phyloP scores from a whole-genome alignment of 2,888 invertebrate genomes.

The Ommatoiulus sabulosus region DNA sequence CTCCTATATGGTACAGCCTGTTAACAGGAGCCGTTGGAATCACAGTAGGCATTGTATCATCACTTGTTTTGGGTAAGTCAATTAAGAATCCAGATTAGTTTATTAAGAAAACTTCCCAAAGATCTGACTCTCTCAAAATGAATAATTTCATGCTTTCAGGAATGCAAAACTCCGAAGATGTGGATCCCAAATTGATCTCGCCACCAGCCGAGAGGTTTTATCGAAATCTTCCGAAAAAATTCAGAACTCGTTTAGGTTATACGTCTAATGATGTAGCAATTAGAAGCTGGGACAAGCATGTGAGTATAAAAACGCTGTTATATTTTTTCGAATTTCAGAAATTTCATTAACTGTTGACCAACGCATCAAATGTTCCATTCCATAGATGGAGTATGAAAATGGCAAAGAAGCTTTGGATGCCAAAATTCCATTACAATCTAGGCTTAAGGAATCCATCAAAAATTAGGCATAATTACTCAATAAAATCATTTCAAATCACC shows the following conservation, averaged over 20 bases:
- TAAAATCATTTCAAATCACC: too few species aligned
- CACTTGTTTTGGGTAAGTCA: neutral
- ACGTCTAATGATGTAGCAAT: neutral
- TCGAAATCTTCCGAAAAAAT: slow-evolving; percentile 47
- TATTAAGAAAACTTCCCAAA: too few species aligned
- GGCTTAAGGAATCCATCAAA: too few species aligned
- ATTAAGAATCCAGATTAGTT: neutral
- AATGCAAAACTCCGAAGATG: neutral
- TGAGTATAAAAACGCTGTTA: neutral
- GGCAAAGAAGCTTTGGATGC: too few species aligned
- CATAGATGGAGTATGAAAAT: too few species aligned
- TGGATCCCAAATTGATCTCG: slow-evolving; percentile 10
- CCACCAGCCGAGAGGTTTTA: slow-evolving; percentile 22
- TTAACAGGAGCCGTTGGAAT: slow-evolving; percentile 37
- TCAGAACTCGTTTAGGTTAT: slow-evolving; percentile 37
- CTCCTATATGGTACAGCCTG: slow-evolving; percentile 41
- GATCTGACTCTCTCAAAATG: neutral
- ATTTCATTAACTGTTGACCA: too few species aligned
- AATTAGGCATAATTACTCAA: too few species aligned
- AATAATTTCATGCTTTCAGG: neutral
- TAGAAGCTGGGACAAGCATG: neutral
- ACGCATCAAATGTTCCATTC: too few species aligned
- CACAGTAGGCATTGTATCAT: slow-evolving; percentile 20
- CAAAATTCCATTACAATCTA: too few species aligned
- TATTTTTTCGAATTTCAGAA: too few species aligned